Evolutionary conservation across 2,113 vertebrate species (phyloP), one percentile per base, ranked within the genome.

Genomic region (Empidonax alnorum): DNA sequence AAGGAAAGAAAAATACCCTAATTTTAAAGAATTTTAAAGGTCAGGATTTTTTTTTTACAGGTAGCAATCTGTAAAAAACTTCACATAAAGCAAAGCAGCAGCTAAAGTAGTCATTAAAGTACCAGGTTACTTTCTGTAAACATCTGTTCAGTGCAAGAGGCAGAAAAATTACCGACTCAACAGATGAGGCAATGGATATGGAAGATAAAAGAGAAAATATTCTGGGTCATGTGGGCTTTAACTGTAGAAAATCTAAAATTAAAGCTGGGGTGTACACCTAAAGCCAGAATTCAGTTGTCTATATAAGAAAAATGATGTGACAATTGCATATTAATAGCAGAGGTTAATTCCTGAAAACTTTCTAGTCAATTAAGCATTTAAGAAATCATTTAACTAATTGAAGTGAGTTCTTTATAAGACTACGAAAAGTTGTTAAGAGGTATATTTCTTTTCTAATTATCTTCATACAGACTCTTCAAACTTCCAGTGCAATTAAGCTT

Each of bases 401-500:
- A 90, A 81, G 3, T 21, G 42, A 90, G 18, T 24, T 90, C 79
- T 74, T 81, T 42, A 23, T 75, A 82, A 68, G 62, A 87, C 50
- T 27, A 20, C 8, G 0, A 76, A 90, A 87, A 89, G 81, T 18
- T 27, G 6, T 75, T 79, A 66, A 65, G 56, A 89, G 80, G 42
- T 87, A 77, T 80, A 71, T 75, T 90, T 89, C 37, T 87, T 69
- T 89, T 84, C 58, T 92, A 83, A 77, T 92, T 92, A 77, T 66
- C 79, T 78, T 92, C 35, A 30, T 67, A 88, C 25, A 89, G 55
- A 81, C 63, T 76, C 58, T 62, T 95, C 50, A 71, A 89, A 88
- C 56, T 89, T 93, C 30, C 86, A 89, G 10, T 61, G 27, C 80
- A 90, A 71, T 87, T 93, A 94, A 75, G 56, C n/a, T 71, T 84